Conservation (phyloP, 2,888 invertebrate species). For the Volucella inflata region DNA sequence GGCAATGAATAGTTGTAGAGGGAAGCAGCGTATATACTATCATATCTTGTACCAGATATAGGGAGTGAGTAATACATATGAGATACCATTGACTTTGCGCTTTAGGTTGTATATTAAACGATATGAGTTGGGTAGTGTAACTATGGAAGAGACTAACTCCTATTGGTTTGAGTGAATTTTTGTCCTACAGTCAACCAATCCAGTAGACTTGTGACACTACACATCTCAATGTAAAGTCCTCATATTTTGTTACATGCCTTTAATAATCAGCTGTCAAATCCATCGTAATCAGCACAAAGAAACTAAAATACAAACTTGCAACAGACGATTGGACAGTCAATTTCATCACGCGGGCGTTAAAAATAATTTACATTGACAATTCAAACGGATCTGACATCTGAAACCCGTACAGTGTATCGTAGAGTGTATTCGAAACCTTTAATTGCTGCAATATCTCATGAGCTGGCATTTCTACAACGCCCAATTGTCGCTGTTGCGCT, state of each 20-base stretch:
- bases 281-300: slow-evolving; percentile 25
- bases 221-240: slow-evolving; percentile 28
- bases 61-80: no score
- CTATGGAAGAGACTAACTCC: no score
- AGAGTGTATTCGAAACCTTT: slow-evolving; percentile 39
- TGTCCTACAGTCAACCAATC: not conserved
- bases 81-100: no score
- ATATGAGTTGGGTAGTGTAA: no score
- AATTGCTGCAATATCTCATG: slow-evolving; percentile 61
- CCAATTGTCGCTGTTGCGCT: slow-evolving; percentile 52
- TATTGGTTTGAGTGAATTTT: no score
- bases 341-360: slow-evolving; percentile 53
- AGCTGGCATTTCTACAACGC: slow-evolving; percentile 53
- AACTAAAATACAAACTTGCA: slow-evolving; percentile 32
- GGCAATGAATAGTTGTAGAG: no score
- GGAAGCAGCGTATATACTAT: no score
- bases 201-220: not conserved
- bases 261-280: slow-evolving; percentile 35
- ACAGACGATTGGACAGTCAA: slow-evolving; percentile 42
- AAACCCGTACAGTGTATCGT: slow-evolving; percentile 11
- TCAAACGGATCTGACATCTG: slow-evolving; percentile 50
- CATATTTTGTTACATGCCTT: slow-evolving; percentile 11
- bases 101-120: no score
- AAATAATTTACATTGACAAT: slow-evolving; percentile 52
- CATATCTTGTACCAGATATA: no score